Percentiles rank a stretch among this genome's conserved stretches.
phyloP scores from a whole-genome alignment of 1,140 invertebrate species.

The Atta colombica region DNA sequence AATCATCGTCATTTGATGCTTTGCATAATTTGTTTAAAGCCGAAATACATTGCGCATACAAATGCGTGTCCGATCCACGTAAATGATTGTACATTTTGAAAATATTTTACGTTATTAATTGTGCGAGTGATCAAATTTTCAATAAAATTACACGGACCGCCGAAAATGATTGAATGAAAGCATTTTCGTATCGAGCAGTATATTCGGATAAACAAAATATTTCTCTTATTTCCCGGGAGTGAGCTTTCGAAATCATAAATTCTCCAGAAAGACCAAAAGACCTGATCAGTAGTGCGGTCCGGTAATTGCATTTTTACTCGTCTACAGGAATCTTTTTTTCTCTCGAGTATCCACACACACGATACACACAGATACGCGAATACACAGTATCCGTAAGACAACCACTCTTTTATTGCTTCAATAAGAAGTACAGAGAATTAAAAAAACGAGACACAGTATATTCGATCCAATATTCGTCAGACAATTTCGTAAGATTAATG shows the following conservation, averaged over 20 bases:
- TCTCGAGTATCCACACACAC: not conserved
- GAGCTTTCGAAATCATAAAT: slow-evolving; percentile 59
- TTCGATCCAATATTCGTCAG: slow-evolving; percentile 9
- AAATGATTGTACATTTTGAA: slow-evolving; percentile 5
- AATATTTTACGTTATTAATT: slow-evolving; percentile 48
- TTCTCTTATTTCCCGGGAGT: slow-evolving; percentile 6
- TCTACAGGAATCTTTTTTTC: slow-evolving; percentile 49
- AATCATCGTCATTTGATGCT: slow-evolving; percentile 4
- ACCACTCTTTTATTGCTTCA: slow-evolving; percentile 38
- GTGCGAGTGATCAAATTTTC: slow-evolving; percentile 32
- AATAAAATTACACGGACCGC: slow-evolving; percentile 9
- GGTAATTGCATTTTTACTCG: slow-evolving; percentile 65
- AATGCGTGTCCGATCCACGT: not conserved
- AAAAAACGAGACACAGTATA: not conserved
- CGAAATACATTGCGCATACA: not conserved
- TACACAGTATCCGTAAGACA: not conserved
- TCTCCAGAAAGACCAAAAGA: slow-evolving; percentile 32
- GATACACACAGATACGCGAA: not conserved
- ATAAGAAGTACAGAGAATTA: slow-evolving; percentile 9
- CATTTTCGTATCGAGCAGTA: not conserved
- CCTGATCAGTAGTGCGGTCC: slow-evolving; percentile 24
- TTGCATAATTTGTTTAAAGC: slow-evolving; percentile 27
- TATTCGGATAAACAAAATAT: slow-evolving; percentile 36
- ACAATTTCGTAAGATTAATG: slow-evolving; percentile 11
- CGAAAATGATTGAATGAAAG: not conserved